Base-by-base conservation (phyloP, 1,140 invertebrate genomes). In the Papilio machaon region DNA sequence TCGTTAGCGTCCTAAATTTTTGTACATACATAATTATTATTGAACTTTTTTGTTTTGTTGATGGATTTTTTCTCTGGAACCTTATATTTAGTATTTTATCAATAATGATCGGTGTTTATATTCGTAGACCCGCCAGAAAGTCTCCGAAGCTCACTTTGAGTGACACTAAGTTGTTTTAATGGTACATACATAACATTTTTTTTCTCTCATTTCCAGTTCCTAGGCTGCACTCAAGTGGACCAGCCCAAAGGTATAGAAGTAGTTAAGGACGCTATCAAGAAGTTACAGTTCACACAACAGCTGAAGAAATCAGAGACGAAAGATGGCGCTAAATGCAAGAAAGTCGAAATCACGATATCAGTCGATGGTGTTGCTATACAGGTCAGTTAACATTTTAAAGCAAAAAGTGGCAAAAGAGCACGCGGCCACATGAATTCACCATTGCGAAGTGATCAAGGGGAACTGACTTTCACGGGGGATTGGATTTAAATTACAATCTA, bases 181-280 rank as follows among this genome's bases (percentile, higher is more conserved):
- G n/a, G n/a, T n/a, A n/a, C 19, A 19, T 19, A 23, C 64, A 0
- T 70, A 35, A 8, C 1, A 54, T 15, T 70, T 35, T 35, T 76
- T n/a, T 23, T 35, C 64, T 80, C 23, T 81, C 70, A 10, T 43
- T 92, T 96, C 58, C 95, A 99, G 98, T 99, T 99, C 96, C 96
- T 99, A 91, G 98, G 98, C 84, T 98, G 97, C 91, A 98, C 98
- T 73, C 97, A 97, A 88, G 98, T 99, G 60, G 98, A 99, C 87
- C 97, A 99, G 94, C 97, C 99, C 6, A 99, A 99, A 95, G 99
- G 99, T 80, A 99, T 99, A 87, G 98, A 99, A 91, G 98, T 99
- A 35, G 98, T 99, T 0, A 99, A 99, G 95, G 98, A 99, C 91
- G 98, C 98, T 54, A 99, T 99, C 85, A 96, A 98, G 85, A 99